These are phyloP conservation scores for Pseudomyrmex sp. DNA, from an alignment of 1,140 invertebrate species.

Conservation along the genomic window DNA sequence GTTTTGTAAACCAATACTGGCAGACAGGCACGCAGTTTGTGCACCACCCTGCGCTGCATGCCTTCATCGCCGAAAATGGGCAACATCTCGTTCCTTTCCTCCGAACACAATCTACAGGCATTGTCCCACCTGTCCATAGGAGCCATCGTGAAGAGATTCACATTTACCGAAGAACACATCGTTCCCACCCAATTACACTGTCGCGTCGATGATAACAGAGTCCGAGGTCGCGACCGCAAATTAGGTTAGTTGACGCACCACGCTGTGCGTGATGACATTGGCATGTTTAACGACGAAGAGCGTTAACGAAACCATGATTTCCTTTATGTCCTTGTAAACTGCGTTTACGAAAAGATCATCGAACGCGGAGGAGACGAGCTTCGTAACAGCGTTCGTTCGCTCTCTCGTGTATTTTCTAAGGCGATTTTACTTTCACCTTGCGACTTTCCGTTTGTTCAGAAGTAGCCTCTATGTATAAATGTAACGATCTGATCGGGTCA, in stretches of 20 bases:
- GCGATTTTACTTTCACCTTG: conserved; percentile 67
- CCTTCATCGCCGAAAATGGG: conserved; percentile 79
- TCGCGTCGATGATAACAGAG: background rate
- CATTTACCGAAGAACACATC: background rate
- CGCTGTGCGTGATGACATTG: background rate
- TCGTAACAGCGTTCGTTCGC: too few species aligned
- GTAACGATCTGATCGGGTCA: conserved; percentile 34
- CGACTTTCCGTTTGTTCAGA: conserved; percentile 30
- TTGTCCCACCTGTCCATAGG: conserved; percentile 72
- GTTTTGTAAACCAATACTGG: conserved; percentile 80
- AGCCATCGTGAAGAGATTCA: conserved; percentile 59
- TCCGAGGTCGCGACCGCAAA: background rate
- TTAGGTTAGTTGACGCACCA: conserved; percentile 63
- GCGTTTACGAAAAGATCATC: background rate
- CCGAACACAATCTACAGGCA: conserved; percentile 78
- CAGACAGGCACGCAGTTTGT: conserved; percentile 78
- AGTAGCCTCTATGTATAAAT: conserved; percentile 53
- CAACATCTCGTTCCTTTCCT: conserved; percentile 78
- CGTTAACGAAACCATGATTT: conserved; percentile 28
- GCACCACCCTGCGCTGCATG: conserved; percentile 74
- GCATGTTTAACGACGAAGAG: background rate
- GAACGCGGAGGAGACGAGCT: background rate
- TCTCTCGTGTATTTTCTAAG: conserved; percentile 27
- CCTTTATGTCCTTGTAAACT: background rate
- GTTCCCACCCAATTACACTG: background rate